phyloP scores from a whole-genome alignment of 2,888 invertebrate species.

The Aquatica leii region DNA sequence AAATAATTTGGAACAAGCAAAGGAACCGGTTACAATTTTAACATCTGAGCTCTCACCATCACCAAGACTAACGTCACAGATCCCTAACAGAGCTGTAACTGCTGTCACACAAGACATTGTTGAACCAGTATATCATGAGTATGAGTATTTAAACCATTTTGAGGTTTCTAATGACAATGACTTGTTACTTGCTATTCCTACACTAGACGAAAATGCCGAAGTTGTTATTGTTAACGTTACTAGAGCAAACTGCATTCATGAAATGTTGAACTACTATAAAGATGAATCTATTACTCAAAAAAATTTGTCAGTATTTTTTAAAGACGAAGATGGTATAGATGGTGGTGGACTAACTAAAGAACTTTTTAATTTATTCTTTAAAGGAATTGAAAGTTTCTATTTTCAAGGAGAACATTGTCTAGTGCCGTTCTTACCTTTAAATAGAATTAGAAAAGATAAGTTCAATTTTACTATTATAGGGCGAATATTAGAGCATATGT shows the following conservation, averaged over 20 bases:
- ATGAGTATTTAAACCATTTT: background rate
- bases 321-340: background rate
- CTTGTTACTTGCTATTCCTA: background rate
- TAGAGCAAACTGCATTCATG: background rate
- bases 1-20: background rate
- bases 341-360: conserved; percentile 9
- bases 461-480: background rate
- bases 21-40: background rate
- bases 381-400: background rate
- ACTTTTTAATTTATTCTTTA: conserved; percentile 3
- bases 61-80: background rate
- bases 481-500: conserved; percentile 1
- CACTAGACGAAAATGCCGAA: background rate
- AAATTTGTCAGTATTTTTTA: background rate
- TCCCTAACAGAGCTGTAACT: background rate
- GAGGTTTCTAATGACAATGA: background rate
- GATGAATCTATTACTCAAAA: background rate
- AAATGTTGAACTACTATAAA: background rate
- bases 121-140: background rate
- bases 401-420: conserved; percentile 6
- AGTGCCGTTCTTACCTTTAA: conserved; percentile 1
- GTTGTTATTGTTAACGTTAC: background rate
- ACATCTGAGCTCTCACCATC: background rate
- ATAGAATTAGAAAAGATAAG: background rate
- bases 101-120: background rate